Evolutionary conservation across 2,113 vertebrate genomes (phyloP).

Genomic region (Pseudolaguvia tuberculata): DNA sequence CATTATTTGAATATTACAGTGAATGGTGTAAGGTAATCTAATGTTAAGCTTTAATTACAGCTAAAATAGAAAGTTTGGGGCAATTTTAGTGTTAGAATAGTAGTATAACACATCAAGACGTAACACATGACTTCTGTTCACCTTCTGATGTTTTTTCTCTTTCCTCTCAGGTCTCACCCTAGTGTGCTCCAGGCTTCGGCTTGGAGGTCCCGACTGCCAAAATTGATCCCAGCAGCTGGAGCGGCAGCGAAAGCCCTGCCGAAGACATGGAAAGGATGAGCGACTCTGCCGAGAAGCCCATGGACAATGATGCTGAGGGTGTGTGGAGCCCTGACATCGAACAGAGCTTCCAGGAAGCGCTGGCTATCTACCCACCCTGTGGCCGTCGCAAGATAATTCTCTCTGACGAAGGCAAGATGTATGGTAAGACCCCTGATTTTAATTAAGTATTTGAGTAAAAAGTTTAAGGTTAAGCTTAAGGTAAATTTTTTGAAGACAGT

Average conservation of each 20-base stretch:
- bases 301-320: slow-evolving; percentile 96
- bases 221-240: slow-evolving; percentile 99
- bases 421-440: slow-evolving; percentile 79
- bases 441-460: too few relatives aligned
- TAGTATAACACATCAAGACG: background rate
- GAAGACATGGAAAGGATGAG: slow-evolving; percentile 98
- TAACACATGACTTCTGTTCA: background rate
- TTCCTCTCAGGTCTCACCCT: slow-evolving; percentile 81
- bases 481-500: too few relatives aligned
- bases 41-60: too few relatives aligned
- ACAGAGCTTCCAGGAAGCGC: slow-evolving; percentile 98
- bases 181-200: slow-evolving; percentile 90
- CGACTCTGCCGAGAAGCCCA: slow-evolving; percentile 94
- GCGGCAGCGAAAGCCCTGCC: slow-evolving; percentile 98
- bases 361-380: slow-evolving; percentile 98
- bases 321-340: slow-evolving; percentile 99
- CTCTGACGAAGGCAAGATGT: slow-evolving; percentile 99
- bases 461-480: too few relatives aligned
- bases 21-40: background rate
- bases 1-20: background rate
- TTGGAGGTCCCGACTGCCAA: slow-evolving; percentile 89
- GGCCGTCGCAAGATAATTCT: slow-evolving; percentile 99
- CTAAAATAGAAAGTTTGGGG: background rate
- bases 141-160: slow-evolving; percentile 43
- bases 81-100: background rate